phyloP scores from a whole-genome alignment of 2,797 vertebrate genomes.

The Parauchenoglanis ngamensis region DNA sequence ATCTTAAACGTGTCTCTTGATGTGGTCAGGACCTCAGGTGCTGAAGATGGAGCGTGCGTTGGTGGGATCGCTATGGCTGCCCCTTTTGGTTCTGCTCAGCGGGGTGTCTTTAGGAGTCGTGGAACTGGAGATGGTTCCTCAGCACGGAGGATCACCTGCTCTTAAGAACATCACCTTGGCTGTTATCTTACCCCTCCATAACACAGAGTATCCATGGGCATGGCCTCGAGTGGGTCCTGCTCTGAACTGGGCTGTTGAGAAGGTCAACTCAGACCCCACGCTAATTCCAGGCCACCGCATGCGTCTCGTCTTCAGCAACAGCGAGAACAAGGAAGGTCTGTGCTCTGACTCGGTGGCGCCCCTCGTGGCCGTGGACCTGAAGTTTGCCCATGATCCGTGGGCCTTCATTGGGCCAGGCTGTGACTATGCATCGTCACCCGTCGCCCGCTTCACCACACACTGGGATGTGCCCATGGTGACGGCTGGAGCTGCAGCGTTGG shows the following conservation, averaged over 20 bases:
- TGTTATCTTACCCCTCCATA: slow-evolving; percentile 81
- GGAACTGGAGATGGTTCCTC: slow-evolving; percentile 36
- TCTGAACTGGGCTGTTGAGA: slow-evolving; percentile 72
- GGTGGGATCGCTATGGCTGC: slow-evolving; percentile 39
- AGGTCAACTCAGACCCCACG: slow-evolving; percentile 70
- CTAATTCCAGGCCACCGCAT: slow-evolving; percentile 74
- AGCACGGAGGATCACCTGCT: slow-evolving; percentile 17
- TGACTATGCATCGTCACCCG: slow-evolving; percentile 82
- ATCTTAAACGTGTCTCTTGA: background rate
- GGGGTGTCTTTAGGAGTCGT: slow-evolving; percentile 47
- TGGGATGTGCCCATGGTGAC: slow-evolving; percentile 88
- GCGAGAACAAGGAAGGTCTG: slow-evolving; percentile 76
- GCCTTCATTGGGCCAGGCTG: slow-evolving; percentile 87
- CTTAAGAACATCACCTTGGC: slow-evolving; percentile 78
- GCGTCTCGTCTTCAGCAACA: slow-evolving; percentile 74
- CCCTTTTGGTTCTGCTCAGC: slow-evolving; percentile 49
- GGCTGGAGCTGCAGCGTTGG: slow-evolving; percentile 79
- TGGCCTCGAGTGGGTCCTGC: slow-evolving; percentile 88
- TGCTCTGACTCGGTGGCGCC: slow-evolving; percentile 86
- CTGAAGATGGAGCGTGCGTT: slow-evolving; percentile 34
- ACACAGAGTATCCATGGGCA: slow-evolving; percentile 87
- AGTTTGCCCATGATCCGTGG: slow-evolving; percentile 76
- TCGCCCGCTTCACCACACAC: slow-evolving; percentile 84
- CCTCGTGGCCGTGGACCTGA: slow-evolving; percentile 82
- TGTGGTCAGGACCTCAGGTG: slow-evolving; percentile 32